Conservation (phyloP, 2,113 vertebrate genomes). For the Rhea pennata region DNA sequence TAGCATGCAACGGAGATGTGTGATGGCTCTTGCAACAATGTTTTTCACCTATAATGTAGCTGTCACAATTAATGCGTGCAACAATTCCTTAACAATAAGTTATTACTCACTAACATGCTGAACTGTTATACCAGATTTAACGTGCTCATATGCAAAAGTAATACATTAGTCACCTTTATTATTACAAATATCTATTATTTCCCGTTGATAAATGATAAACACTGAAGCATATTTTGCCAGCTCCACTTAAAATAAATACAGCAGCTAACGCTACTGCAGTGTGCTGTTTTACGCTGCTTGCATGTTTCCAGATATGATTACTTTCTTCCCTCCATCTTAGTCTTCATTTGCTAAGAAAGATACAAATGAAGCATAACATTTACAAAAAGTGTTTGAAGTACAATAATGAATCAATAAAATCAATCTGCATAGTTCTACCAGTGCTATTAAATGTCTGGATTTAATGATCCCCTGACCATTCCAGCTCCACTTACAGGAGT, state of each 20-base stretch:
- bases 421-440: neutral
- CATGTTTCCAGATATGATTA: neutral
- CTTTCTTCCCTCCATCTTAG: neutral
- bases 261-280: neutral
- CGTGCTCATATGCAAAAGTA: slow-evolving; percentile 18
- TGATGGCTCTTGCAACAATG: slow-evolving; percentile 1
- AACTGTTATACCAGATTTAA: slow-evolving; percentile 25
- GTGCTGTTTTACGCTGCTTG: neutral
- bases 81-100: neutral
- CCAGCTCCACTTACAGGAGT: neutral
- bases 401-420: neutral
- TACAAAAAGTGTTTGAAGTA: neutral
- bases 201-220: neutral
- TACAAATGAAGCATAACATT: neutral
- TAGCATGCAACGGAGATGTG: neutral
- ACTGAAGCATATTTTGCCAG: neutral
- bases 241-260: neutral
- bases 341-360: slow-evolving; percentile 9
- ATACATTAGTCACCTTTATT: slow-evolving; percentile 36
- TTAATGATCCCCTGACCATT: neutral
- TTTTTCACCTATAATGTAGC: slow-evolving; percentile 29
- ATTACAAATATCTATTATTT: slow-evolving; percentile 39
- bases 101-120: slow-evolving; percentile 42
- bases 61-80: slow-evolving; percentile 43
- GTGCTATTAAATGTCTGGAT: neutral